phyloP scores from a whole-genome alignment of 1,140 invertebrate species.

The Reticulitermes speratus region DNA sequence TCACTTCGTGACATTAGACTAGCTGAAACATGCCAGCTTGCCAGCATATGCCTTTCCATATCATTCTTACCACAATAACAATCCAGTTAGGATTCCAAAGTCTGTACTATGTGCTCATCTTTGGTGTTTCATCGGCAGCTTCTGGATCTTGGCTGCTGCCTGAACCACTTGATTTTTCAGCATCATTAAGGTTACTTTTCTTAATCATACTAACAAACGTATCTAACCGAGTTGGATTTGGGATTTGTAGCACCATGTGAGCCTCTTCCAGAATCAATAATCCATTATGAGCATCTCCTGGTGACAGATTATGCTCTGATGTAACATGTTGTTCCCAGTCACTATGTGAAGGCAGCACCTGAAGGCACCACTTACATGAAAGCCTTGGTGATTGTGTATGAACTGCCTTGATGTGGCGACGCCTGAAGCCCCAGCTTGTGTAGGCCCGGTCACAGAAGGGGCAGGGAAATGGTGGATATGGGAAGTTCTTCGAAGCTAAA shows the following conservation, averaged over 20 bases:
- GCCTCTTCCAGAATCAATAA: conserved; percentile 63
- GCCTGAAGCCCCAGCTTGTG: conserved; percentile 63
- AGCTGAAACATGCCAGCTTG: background rate
- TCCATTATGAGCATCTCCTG: conserved; percentile 58
- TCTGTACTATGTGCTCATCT: background rate
- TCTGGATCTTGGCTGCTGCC: background rate
- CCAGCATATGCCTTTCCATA: too few relatives aligned
- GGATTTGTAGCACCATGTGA: conserved; percentile 59
- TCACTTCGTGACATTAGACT: background rate
- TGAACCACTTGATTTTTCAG: conserved; percentile 4
- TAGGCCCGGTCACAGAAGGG: conserved; percentile 64
- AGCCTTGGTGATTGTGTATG: conserved; percentile 55
- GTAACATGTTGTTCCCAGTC: conserved; percentile 61
- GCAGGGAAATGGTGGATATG: conserved; percentile 56
- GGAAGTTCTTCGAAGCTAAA: conserved; percentile 32
- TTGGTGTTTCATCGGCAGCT: background rate
- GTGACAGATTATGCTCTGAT: conserved; percentile 54
- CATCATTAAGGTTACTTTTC: conserved; percentile 28
- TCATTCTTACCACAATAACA: background rate
- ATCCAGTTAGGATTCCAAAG: background rate
- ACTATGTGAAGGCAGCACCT: conserved; percentile 54
- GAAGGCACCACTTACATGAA: conserved; percentile 59
- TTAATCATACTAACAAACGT: conserved; percentile 46
- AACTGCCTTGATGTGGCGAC: conserved; percentile 62
- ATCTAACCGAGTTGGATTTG: conserved; percentile 48